Evolutionary conservation across 2,113 vertebrate genomes (phyloP).

Genomic region (Sorex fumeus): DNA sequence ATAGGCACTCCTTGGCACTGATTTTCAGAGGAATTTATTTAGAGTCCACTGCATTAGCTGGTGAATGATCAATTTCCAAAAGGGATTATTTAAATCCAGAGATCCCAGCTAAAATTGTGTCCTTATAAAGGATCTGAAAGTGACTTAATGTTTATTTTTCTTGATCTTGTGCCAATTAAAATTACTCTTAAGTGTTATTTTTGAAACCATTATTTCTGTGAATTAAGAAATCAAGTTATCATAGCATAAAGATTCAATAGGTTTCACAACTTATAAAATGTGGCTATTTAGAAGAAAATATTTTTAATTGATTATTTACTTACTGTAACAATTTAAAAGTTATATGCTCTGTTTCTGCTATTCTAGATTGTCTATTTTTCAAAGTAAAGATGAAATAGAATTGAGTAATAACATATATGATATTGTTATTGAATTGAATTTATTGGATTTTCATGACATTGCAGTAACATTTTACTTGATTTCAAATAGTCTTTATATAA

Average conservation of each 20-base stretch:
- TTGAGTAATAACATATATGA: neutral
- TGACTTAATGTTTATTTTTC: constrained; percentile 9
- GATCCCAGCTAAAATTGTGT: neutral
- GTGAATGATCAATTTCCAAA: neutral
- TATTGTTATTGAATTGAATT: neutral
- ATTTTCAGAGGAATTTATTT: neutral
- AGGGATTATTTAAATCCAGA: neutral
- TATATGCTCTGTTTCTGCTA: neutral
- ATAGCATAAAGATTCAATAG: neutral
- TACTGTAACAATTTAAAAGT: neutral
- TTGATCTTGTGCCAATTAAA: neutral
- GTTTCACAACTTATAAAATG: neutral
- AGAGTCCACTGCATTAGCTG: neutral
- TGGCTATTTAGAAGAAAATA: neutral
- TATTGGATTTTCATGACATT: neutral
- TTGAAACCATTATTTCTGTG: neutral
- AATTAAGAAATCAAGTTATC: constrained; percentile 35
- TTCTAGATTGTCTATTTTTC: neutral
- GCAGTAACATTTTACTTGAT: constrained; percentile 33
- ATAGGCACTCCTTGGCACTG: neutral
- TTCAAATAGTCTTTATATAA: no score
- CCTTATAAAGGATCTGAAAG: neutral
- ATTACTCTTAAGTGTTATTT: neutral
- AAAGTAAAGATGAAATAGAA: constrained; percentile 35
- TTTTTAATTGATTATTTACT: neutral